Base-by-base conservation (phyloP, 2,797 vertebrate species). In the Acanthurus leucopareius region DNA sequence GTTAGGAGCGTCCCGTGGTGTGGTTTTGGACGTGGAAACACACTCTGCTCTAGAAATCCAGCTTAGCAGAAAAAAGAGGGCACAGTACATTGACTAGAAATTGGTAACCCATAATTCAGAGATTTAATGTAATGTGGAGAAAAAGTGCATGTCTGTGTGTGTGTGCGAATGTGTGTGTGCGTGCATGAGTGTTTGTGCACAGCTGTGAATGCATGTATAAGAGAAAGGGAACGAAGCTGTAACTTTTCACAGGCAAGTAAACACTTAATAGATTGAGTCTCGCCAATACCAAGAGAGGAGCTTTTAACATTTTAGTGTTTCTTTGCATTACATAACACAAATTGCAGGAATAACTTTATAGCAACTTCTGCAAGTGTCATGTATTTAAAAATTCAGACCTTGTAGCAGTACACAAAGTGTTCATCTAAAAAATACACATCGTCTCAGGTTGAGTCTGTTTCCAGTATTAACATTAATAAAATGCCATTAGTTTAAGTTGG, bases 1-100 rank as follows among this genome's bases (percentile, higher is more conserved):
- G 88, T 89, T 89, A 90, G 93, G 88, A 91, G 85, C 88, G 84
- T 89, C 91, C 93, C 87, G 65, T 76, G 73, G 90, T 93, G 90
- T 75, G 93, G 93, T 93, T 92, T 74, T 93, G 94, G 93, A 89
- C 73, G 48, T 89, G 87, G 88, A 93, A 91, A 92, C 91, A 89
- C 85, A 81, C 89, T 84, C 88, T 10, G 78, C 86, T 91, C 85
- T 64, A 89, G 86, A 87, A 88, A 89, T 90, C 74, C 87, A 92
- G 87, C 85, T 89, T 89, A 90, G 89, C 81, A 92, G 83, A 25
- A 78, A 79, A 84, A 87, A 86, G 67, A 61, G 77, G 73, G 28
- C 71, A 70, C 73, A 86, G 83, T 85, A 85, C 88, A 81, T 83
- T 77, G 84, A 86, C 77, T 86, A 85, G 83, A 90, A 88, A 91